phyloP scores from a whole-genome alignment of 92 coral and sea anemone genomes.

The Muricea muricata region DNA sequence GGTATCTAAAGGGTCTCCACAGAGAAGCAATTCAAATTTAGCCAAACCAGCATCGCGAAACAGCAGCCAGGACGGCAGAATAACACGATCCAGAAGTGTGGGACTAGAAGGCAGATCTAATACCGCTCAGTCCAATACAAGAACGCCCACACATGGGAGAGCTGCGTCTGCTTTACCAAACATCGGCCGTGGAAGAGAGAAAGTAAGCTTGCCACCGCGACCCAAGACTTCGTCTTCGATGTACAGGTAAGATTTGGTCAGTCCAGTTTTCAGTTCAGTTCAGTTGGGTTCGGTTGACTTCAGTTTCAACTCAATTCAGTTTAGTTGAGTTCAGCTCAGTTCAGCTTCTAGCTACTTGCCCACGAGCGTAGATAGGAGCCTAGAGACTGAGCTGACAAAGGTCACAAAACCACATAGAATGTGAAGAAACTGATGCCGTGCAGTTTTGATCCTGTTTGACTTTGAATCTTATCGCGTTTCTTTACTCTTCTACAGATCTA shows the following conservation, averaged over 20 bases:
- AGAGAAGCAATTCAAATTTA: neutral
- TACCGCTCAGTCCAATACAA: neutral
- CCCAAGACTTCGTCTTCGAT: conserved; percentile 25
- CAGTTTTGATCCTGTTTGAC: too few species aligned
- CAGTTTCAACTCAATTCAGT: too few species aligned
- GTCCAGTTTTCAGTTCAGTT: too few species aligned
- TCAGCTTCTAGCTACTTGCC: too few species aligned
- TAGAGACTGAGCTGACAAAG: too few species aligned
- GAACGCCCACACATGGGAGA: neutral
- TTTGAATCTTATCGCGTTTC: neutral
- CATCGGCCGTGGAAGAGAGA: conserved; percentile 12
- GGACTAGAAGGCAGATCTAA: neutral
- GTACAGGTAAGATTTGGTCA: neutral
- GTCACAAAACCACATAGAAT: too few species aligned
- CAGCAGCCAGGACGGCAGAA: neutral
- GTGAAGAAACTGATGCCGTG: too few species aligned
- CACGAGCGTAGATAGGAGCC: too few species aligned
- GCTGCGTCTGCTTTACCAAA: conserved; percentile 33
- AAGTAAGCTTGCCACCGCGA: conserved; percentile 15
- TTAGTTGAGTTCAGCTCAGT: too few species aligned
- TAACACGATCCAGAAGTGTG: neutral
- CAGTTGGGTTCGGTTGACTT: too few species aligned
- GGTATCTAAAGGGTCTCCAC: neutral
- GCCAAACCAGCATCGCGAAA: neutral
- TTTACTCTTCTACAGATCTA: too few species aligned